Evolutionary conservation across 30 jellyfish, hydroid and myxozoan species (phyloP), one percentile per base, ranked within the genome.

Genomic region (Cassiopea xamachana): DNA sequence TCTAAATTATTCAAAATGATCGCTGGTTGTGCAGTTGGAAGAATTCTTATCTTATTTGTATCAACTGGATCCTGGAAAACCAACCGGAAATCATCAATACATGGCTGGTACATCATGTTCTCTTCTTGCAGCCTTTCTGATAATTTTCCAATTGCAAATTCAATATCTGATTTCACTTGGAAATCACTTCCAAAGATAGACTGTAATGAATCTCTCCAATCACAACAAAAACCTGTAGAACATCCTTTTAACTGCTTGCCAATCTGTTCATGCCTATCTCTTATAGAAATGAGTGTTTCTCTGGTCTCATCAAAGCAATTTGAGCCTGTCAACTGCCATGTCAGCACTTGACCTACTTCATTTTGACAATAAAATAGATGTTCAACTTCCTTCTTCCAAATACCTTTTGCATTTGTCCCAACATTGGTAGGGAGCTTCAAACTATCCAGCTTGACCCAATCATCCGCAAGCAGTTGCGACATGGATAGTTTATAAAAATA

Each of bases 401-500:
- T 94, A n/a, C 99, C 99, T 17, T 84, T 85, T 13, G 88, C 84
- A 68, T 91, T 91, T 1, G 98, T 92, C 1, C 99, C 99, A 68
- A 95, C 96, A 69, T 94, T 89, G 7, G 99, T 89, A 59, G 98
- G 98, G 7, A 95, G 88, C 58, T 90, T 85, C 61, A 95, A 80
- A 46, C 83, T 93, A 79, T 92, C 96, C 1, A 95, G 82, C 69
- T 86, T 88, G 49, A 95, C 70, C 95, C 98, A 91, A 44, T 95
- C 99, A 73, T 91, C 94, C 2, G 98, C 98, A 18, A 88, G 94
- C 19, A 95, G 89, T 69, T 95, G 99, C 45, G 97, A 94, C 99
- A 95, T 91, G 50, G 98, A 95, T 13, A 87, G 60, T 81, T 95
- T 95, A 70, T 95, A 95, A 90, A 76, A 95, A 49, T 85, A 92